These are phyloP conservation scores for Echiichthys vipera DNA, from an alignment of 2,797 vertebrate genomes.

Conservation along the genomic window DNA sequence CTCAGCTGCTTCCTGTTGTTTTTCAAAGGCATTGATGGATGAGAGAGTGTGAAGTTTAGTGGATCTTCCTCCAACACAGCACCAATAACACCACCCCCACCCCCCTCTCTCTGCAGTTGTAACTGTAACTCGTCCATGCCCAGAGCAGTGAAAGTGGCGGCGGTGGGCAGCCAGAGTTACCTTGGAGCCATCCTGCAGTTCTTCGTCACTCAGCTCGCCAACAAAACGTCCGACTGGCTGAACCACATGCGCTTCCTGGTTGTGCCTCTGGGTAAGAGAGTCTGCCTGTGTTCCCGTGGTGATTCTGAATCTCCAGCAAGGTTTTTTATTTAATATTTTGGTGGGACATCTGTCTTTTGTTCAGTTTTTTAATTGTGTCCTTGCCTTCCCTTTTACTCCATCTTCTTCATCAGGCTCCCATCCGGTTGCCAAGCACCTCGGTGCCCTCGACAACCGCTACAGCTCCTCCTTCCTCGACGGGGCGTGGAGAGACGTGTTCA, in stretches of 20 bases:
- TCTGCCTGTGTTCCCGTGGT: not conserved
- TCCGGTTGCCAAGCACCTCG: constrained; percentile 95
- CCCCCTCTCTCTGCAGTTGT: constrained; percentile 83
- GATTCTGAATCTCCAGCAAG: not conserved
- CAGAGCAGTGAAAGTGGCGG: constrained; percentile 93
- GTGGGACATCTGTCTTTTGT: not conserved
- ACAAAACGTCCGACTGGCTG: constrained; percentile 97
- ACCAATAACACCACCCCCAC: not conserved
- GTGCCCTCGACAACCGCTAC: constrained; percentile 93
- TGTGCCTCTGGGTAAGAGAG: constrained; percentile 90
- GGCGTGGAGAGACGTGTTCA: constrained; percentile 93
- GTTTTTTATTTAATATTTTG: not conserved
- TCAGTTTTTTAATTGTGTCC: not conserved
- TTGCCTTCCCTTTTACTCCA: not conserved
- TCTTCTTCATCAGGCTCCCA: constrained; percentile 85
- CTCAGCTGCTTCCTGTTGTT: too few relatives aligned
- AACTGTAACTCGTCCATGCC: constrained; percentile 98
- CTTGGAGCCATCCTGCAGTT: constrained; percentile 94
- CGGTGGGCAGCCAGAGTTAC: constrained; percentile 93
- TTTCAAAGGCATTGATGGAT: too few relatives aligned
- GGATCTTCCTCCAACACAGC: not conserved
- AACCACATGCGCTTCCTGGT: constrained; percentile 96
- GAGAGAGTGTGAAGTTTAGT: not conserved
- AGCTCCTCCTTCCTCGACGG: constrained; percentile 92
- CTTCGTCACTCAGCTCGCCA: constrained; percentile 95